Conservation (phyloP, 2,888 invertebrate species). For the Auanema freiburgensis region DNA sequence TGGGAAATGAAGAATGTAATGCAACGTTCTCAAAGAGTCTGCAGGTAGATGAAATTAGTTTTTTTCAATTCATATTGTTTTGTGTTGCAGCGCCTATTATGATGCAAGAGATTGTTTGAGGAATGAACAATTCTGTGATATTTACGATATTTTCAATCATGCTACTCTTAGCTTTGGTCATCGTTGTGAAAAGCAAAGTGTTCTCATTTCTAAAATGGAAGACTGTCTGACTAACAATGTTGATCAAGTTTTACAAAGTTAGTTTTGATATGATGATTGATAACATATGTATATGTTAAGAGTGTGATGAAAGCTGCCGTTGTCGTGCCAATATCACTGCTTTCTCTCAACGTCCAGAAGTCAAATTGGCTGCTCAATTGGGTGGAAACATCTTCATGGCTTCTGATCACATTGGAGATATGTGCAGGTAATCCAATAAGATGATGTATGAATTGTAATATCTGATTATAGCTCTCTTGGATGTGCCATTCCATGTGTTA, state of each 20-base stretch:
- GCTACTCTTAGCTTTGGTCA: slow-evolving; percentile 8
- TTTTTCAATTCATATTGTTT: background rate
- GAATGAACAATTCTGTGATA: slow-evolving; percentile 31
- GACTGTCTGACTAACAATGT: slow-evolving; percentile 26
- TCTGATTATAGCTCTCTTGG: slow-evolving; percentile 24
- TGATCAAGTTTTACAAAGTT: slow-evolving; percentile 27
- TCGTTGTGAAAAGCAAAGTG: slow-evolving; percentile 27
- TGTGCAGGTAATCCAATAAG: slow-evolving; percentile 27
- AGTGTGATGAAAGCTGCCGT: slow-evolving; percentile 32
- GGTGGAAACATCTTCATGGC: slow-evolving; percentile 41
- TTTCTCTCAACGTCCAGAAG: slow-evolving; percentile 25
- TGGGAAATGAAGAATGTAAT: slow-evolving; percentile 38
- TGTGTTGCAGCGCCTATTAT: slow-evolving; percentile 21
- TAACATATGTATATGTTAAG: slow-evolving; percentile 16
- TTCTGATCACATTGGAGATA: slow-evolving; percentile 29
- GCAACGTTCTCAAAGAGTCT: slow-evolving; percentile 29
- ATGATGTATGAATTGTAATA: background rate
- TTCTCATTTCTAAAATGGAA: slow-evolving; percentile 30
- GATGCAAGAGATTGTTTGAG: slow-evolving; percentile 30
- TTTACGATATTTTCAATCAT: slow-evolving; percentile 26
- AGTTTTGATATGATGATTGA: background rate
- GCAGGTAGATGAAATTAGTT: slow-evolving; percentile 14
- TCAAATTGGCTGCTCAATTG: slow-evolving; percentile 32
- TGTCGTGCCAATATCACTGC: slow-evolving; percentile 31
- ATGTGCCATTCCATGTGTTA: slow-evolving; percentile 36